phyloP scores from a whole-genome alignment of 1,140 invertebrate genomes.

The Plutomurus gul region DNA sequence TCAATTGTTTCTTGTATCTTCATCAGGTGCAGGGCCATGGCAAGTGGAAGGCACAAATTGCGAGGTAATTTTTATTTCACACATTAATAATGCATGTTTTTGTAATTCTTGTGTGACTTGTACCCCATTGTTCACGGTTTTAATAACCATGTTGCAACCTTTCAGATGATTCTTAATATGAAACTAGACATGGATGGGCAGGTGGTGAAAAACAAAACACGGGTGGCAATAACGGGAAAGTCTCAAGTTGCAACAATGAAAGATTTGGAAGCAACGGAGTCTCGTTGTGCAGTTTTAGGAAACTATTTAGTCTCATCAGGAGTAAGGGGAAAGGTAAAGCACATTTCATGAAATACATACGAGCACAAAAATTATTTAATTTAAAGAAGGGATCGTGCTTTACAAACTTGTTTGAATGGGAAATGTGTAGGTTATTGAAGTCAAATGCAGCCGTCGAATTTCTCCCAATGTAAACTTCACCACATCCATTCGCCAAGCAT shows the following conservation, averaged over 20 bases:
- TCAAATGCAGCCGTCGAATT: conserved; percentile 76
- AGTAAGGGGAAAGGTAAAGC: conserved; percentile 74
- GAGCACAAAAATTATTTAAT: too few relatives aligned
- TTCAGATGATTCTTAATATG: conserved; percentile 63
- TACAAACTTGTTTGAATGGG: conserved; percentile 71
- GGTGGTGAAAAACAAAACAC: conserved; percentile 43
- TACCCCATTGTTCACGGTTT: background rate
- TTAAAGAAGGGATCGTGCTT: too few relatives aligned
- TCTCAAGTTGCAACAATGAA: conserved; percentile 64
- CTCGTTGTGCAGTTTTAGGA: conserved; percentile 73
- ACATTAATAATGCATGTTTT: too few relatives aligned
- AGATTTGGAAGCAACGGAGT: conserved; percentile 69
- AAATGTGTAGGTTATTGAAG: conserved; percentile 77
- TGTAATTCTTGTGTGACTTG: background rate
- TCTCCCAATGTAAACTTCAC: conserved; percentile 79
- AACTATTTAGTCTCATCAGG: conserved; percentile 83
- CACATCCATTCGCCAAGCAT: conserved; percentile 73
- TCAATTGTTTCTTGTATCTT: too few relatives aligned
- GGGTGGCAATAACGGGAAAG: conserved; percentile 57
- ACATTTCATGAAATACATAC: too few relatives aligned
- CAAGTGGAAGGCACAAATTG: conserved; percentile 76
- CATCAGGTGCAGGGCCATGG: conserved; percentile 88
- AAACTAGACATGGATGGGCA: conserved; percentile 31
- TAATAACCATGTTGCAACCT: conserved; percentile 42
- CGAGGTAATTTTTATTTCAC: conserved; percentile 64